Evolutionary conservation across 2,888 invertebrate genomes (phyloP), one percentile per base, ranked within the genome.

Genomic region (Cynaeus angustus): DNA sequence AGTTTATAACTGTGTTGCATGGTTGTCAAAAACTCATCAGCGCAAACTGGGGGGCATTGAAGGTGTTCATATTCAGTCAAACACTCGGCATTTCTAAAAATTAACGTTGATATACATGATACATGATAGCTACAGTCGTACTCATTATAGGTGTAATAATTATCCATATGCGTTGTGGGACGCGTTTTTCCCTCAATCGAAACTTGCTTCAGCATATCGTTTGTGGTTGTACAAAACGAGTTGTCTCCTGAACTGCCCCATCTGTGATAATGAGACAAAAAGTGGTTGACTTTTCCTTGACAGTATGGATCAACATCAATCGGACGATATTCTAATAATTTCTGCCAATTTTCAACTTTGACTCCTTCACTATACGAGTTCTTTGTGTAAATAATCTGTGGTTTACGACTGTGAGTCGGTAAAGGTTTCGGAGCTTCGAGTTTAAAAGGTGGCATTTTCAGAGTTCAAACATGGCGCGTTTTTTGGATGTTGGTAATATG

Each of bases 1-100:
- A 86, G 86, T 72, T 86, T 84, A 71, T 87, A 89, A 76, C 88
- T 87, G 70, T 86, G 85, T 78, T 89, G 88, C 78, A 88, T 87
- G 12, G 86, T 87, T 3, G 87, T 83, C 5, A 84, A 41, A 71
- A 87, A 88, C 77, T 87, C 87, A 84, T 86, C 86, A 26, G 78
- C 74, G 56, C 75, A 73, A 21, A 68, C 13, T 26, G 9, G 38
- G 12, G 68, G 72, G 43, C 75, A 62, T 3, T 33, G 14, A 12
- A 6, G n/a, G 13, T 33, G 12, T 12, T 8, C 5, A 14, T 30
- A 43, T 7, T 33, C 38, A 1, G n/a, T 45, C 37, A 37, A 8
- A 46, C 68, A 68, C 8, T 62, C 68, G 7, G 33, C 61, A 28
- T 67, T 62, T 9, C 61, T 68, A 37, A 55, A 55, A 38, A 38